phyloP scores from a whole-genome alignment of 2,888 invertebrate species.

The Drosophila fungiperda region DNA sequence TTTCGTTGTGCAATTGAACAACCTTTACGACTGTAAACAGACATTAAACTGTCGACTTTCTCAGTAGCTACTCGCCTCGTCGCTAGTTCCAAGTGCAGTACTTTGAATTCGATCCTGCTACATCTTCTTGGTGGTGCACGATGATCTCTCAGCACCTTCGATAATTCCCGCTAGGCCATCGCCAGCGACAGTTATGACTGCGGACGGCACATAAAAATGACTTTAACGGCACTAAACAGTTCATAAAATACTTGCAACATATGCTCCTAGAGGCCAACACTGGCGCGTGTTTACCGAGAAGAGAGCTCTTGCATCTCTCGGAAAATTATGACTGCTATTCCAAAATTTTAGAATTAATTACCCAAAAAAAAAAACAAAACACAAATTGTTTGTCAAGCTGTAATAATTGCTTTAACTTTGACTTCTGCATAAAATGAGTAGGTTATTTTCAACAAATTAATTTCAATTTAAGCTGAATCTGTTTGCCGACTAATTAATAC shows the following conservation, averaged over 20 bases:
- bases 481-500: background rate
- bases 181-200: slow-evolving; percentile 74
- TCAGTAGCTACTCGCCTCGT: slow-evolving; percentile 29
- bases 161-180: slow-evolving; percentile 72
- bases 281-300: slow-evolving; percentile 28
- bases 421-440: background rate
- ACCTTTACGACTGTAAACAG: slow-evolving; percentile 83
- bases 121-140: slow-evolving; percentile 46
- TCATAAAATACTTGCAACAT: slow-evolving; percentile 65
- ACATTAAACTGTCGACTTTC: slow-evolving; percentile 78
- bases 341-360: slow-evolving; percentile 5
- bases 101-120: slow-evolving; percentile 73
- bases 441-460: background rate
- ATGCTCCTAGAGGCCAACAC: slow-evolving; percentile 40
- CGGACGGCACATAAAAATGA: slow-evolving; percentile 73
- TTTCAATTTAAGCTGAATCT: background rate
- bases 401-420: background rate
- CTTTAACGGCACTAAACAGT: slow-evolving; percentile 80
- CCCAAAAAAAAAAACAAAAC: background rate
- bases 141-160: slow-evolving; percentile 67
- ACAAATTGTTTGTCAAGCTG: background rate
- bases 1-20: slow-evolving; percentile 73
- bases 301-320: slow-evolving; percentile 1
- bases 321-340: slow-evolving; percentile 2
- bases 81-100: slow-evolving; percentile 43